Evolutionary conservation across 64 coral and sea anemone genomes (phyloP).

Genomic region (Exaiptasia diaphana): DNA sequence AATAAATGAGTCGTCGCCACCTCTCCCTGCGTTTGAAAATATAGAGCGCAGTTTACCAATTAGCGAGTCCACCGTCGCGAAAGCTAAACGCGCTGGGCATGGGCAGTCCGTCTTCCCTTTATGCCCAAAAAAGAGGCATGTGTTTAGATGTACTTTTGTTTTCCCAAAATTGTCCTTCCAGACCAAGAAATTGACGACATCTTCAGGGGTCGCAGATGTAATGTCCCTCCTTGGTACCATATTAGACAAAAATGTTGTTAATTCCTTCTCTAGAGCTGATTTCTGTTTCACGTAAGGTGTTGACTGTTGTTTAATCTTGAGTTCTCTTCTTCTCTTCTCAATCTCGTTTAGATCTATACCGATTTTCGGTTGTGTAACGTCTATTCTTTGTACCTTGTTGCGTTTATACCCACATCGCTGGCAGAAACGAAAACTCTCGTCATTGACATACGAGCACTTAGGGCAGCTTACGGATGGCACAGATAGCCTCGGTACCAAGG

Average conservation of each 20-base stretch:
- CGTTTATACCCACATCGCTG: slow-evolving; percentile 4
- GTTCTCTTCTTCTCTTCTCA: neutral
- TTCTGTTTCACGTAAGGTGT: neutral
- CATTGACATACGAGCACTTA: neutral
- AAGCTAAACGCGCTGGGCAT: neutral
- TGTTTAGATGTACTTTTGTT: neutral
- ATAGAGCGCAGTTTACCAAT: slow-evolving; percentile 31
- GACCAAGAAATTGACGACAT: slow-evolving; percentile 2
- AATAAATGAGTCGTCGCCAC: too few species aligned
- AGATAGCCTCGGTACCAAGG: too few species aligned
- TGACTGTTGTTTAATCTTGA: neutral
- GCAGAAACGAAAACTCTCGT: neutral
- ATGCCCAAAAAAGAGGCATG: neutral
- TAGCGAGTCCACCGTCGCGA: slow-evolving; percentile 30
- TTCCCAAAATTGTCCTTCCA: slow-evolving; percentile 1
- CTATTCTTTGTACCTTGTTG: neutral
- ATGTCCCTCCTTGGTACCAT: neutral
- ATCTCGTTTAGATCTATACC: neutral
- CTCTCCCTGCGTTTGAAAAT: neutral
- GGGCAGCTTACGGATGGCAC: neutral
- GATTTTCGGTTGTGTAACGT: neutral
- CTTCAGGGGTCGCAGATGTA: neutral
- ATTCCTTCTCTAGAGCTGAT: neutral
- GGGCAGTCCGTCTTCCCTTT: neutral
- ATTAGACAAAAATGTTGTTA: neutral